These are phyloP conservation scores for Nomada ruficornis DNA, from an alignment of 2,888 invertebrate species.

Conservation along the genomic window DNA sequence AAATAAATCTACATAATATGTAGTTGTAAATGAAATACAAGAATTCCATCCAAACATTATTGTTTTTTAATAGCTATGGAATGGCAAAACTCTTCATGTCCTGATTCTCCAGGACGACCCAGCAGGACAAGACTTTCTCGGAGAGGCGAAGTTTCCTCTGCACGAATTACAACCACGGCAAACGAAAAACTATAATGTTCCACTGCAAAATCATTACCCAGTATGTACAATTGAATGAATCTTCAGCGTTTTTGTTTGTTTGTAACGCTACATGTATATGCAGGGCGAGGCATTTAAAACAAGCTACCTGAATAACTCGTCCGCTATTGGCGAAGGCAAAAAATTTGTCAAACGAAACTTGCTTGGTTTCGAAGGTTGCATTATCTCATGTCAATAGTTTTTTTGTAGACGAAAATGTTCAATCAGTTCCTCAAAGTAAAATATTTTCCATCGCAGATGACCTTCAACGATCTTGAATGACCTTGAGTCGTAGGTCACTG, in stretches of 20 bases:
- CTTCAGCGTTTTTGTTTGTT: background rate
- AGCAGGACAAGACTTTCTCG: constrained; percentile 92
- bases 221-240: constrained; percentile 75
- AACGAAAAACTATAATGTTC: constrained; percentile 86
- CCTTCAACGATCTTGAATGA: too few relatives aligned
- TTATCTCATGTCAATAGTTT: too few relatives aligned
- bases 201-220: constrained; percentile 86
- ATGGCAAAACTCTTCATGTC: constrained; percentile 86
- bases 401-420: too few relatives aligned
- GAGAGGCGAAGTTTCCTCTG: constrained; percentile 88
- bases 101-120: constrained; percentile 94
- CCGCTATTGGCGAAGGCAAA: too few relatives aligned
- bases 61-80: constrained; percentile 71
- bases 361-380: too few relatives aligned
- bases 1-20: background rate
- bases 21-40: background rate
- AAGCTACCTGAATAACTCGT: too few relatives aligned
- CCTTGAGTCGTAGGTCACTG: too few relatives aligned
- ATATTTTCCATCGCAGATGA: too few relatives aligned
- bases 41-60: constrained; percentile 2
- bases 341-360: too few relatives aligned
- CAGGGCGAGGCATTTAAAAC: too few relatives aligned
- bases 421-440: too few relatives aligned
- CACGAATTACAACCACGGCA: constrained; percentile 85
- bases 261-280: background rate